Percentiles rank a stretch among this genome's conserved stretches.
Evolutionary conservation across 2,113 vertebrate genomes (phyloP).

Genomic region (Gallinago undulata): DNA sequence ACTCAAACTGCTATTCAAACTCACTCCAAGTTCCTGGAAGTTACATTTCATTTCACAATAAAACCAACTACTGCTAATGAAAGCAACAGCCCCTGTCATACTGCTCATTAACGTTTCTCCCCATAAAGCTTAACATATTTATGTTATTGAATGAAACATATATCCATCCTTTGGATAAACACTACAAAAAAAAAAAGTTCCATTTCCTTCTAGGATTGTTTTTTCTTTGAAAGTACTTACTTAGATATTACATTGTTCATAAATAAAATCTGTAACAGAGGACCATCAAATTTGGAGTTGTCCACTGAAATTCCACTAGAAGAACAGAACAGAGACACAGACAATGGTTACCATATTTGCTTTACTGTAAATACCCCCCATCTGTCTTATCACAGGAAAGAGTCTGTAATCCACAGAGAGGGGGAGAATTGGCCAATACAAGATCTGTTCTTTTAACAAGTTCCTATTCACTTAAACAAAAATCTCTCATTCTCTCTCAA

Average conservation of each 20-base stretch:
- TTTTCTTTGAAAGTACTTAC: slow-evolving; percentile 78
- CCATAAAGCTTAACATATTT: neutral
- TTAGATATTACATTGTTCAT: slow-evolving; percentile 94
- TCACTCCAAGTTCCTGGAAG: neutral
- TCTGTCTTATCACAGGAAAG: neutral
- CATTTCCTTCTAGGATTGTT: neutral
- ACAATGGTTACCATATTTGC: neutral
- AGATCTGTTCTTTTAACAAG: neutral
- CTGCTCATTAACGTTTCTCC: neutral
- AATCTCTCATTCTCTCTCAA: neutral
- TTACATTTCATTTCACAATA: neutral
- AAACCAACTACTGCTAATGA: neutral
- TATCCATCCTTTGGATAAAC: neutral
- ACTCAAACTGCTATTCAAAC: neutral
- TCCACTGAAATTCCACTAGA: slow-evolving; percentile 85
- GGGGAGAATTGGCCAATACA: neutral
- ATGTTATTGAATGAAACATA: neutral
- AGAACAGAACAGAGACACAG: slow-evolving; percentile 28
- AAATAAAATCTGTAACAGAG: slow-evolving; percentile 91
- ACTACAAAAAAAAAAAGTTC: neutral
- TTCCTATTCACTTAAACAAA: neutral
- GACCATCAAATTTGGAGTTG: slow-evolving; percentile 85
- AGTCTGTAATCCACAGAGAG: neutral
- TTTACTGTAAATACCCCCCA: neutral
- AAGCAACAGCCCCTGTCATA: neutral